Evolutionary conservation across 2,113 vertebrate genomes (phyloP).

Genomic region (Emydocephalus ijimae): DNA sequence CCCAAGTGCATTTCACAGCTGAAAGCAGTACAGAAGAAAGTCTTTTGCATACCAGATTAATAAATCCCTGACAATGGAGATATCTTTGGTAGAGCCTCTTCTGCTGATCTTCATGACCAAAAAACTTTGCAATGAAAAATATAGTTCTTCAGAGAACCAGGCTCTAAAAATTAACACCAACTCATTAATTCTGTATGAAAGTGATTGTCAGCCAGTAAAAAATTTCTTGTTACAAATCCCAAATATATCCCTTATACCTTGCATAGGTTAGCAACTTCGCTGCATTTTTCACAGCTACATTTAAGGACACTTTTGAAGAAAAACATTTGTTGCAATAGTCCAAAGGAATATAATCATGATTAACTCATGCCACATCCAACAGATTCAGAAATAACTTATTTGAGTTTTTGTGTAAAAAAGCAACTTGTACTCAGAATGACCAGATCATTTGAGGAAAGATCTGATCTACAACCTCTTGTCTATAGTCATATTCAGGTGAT

Average conservation of each 20-base stretch:
- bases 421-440: not conserved
- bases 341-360: not conserved
- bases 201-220: not conserved
- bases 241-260: not conserved
- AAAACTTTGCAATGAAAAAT: not conserved
- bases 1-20: not conserved
- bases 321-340: not conserved
- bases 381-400: not conserved
- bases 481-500: no score
- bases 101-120: not conserved
- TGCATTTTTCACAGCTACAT: not conserved
- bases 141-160: not conserved
- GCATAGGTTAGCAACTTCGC: not conserved
- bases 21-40: not conserved
- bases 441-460: not conserved
- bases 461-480: not conserved
- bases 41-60: not conserved
- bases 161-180: not conserved
- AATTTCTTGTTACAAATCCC: not conserved
- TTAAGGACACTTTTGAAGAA: not conserved
- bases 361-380: not conserved
- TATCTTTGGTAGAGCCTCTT: not conserved
- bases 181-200: not conserved
- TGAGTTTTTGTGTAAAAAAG: not conserved
- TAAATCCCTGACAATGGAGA: not conserved